Conservation (phyloP, 1,140 invertebrate genomes). For the Anastrepha obliqua region DNA sequence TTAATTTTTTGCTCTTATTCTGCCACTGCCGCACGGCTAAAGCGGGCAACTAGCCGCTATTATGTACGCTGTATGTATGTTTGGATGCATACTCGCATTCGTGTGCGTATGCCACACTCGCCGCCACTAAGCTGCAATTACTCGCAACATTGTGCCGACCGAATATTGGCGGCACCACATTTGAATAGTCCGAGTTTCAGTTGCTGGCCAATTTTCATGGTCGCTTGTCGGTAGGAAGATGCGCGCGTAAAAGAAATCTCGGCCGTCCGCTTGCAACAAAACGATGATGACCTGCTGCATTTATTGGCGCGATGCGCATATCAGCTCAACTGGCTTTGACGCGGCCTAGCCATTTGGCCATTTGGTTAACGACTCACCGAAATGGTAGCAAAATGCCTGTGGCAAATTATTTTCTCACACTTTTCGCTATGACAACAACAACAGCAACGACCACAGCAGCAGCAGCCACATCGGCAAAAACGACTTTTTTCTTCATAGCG, state of each 20-base stretch:
- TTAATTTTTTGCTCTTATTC: constrained; percentile 23
- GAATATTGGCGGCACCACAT: neutral
- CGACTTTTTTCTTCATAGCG: neutral
- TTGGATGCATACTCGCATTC: neutral
- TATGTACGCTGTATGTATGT: neutral
- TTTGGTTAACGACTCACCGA: constrained; percentile 46
- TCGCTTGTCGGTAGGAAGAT: neutral
- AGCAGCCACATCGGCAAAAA: neutral
- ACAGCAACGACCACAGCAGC: constrained; percentile 17
- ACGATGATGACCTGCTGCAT: neutral
- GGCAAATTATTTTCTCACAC: constrained; percentile 46
- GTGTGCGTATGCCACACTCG: neutral
- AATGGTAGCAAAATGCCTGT: constrained; percentile 46
- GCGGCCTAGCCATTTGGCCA: constrained; percentile 7
- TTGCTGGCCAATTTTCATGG: constrained; percentile 10
- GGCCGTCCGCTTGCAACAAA: neutral
- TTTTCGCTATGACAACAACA: constrained; percentile 12
- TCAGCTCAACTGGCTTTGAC: neutral
- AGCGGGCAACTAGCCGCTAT: neutral
- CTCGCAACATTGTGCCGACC: constrained; percentile 16
- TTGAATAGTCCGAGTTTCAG: neutral
- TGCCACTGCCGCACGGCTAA: neutral
- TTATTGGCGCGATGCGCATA: neutral
- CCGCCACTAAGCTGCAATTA: constrained; percentile 30
- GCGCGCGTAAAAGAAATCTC: neutral